Evolutionary conservation across 2,113 vertebrate species (phyloP), one percentile per base, ranked within the genome.

Genomic region (Microtus montanus): DNA sequence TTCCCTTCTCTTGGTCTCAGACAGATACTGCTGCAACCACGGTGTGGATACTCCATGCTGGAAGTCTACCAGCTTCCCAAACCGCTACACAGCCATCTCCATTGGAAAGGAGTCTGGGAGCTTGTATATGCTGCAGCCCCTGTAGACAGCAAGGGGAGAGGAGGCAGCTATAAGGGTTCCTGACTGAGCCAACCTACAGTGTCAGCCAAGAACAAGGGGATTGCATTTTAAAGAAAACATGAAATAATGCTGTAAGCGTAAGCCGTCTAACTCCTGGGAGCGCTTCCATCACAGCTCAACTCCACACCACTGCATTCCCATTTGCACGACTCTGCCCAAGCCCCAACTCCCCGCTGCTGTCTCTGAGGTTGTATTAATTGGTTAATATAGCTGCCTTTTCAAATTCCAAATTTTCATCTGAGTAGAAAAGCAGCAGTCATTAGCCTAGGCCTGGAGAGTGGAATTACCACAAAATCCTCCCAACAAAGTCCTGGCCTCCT

Each of bases 401-500:
- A 95, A 90, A 54, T 68, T 74, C 68, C 82, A 89, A 61, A 41
- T 54, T 92, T 96, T 95, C 92, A 89, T 90, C 88, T 28, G 35
- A 38, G 38, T 71, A 92, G 93, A 93, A 97, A 93, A 94, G 84
- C 85, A 89, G 44, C 35, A 90, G 30, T 92, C 83, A 85, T 96
- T 94, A 92, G 47, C 90, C 88, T 89, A 74, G 64, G 83, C 30
- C 68, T 87, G 47, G 68, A 80, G 52, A 96, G 38, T 92, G 47
- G 85, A 95, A 97, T 92, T 90, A 95, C 91, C 93, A 96, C 92
- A 94, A 90, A 95, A 90, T 66, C 85, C 89, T 92, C 96, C 95
- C 83, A 90, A 95, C 41, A 93, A 94, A 96, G 73, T 86, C 88
- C 93, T 97, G 96, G 96, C 93, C 80, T 94, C 88, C 75, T 98